Percentiles rank a stretch among this genome's conserved stretches.
phyloP scores from a whole-genome alignment of 1,140 invertebrate genomes.

The Scylla paramamosain region DNA sequence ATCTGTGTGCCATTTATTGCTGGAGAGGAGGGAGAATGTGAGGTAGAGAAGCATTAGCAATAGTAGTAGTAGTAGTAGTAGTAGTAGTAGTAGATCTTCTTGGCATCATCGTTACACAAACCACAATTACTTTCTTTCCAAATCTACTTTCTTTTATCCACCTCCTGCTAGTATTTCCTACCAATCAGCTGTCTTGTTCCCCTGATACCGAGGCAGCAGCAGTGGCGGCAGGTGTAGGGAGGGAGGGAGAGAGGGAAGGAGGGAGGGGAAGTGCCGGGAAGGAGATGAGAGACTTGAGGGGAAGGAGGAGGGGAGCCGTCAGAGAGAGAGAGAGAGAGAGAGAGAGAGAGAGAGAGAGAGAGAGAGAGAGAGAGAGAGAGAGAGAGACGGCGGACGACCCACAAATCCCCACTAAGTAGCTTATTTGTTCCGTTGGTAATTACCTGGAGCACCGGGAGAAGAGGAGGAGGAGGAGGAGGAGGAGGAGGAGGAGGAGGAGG shows the following conservation, averaged over 20 bases:
- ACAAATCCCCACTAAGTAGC: too few species aligned
- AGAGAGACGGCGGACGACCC: not conserved
- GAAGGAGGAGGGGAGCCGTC: too few species aligned
- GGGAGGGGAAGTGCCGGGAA: not conserved
- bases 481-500: not conserved
- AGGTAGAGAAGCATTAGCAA: not conserved
- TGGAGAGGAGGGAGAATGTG: too few species aligned
- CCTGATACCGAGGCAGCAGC: not conserved
- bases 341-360: too few species aligned
- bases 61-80: conserved; percentile 31
- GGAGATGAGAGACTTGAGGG: not conserved
- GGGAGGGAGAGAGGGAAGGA: not conserved
- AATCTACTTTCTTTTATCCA: too few species aligned
- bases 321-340: too few species aligned
- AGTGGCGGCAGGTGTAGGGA: not conserved
- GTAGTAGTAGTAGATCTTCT: not conserved
- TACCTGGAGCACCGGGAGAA: not conserved
- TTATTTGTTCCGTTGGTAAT: too few species aligned
- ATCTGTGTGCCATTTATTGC: too few species aligned
- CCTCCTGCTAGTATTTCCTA: too few species aligned
- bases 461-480: not conserved
- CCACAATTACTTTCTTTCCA: too few species aligned
- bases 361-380: too few species aligned
- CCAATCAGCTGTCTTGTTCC: not conserved
- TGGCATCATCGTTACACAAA: too few species aligned